Percentiles rank a stretch among this genome's conserved stretches.
phyloP scores from a whole-genome alignment of 2,797 vertebrate genomes.

The Etheostoma nigrum region DNA sequence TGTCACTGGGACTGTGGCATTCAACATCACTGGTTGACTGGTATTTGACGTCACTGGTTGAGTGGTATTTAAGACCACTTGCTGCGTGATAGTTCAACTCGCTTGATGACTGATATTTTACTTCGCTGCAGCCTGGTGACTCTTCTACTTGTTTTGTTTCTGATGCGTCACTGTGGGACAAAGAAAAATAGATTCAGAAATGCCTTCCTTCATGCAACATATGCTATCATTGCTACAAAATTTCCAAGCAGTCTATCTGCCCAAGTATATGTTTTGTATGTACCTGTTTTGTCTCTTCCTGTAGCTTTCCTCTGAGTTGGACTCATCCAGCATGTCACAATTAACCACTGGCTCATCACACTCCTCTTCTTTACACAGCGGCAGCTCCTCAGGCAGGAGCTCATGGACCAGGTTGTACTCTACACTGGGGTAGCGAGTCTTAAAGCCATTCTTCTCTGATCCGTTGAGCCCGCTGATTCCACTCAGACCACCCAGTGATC shows the following conservation, averaged over 20 bases:
- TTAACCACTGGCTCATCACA: constrained; percentile 83
- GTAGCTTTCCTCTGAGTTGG: constrained; percentile 87
- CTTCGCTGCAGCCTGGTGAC: constrained; percentile 86
- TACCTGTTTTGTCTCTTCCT: constrained; percentile 91
- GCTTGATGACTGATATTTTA: constrained; percentile 93
- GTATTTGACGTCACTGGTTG: constrained; percentile 72
- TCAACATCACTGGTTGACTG: constrained; percentile 72
- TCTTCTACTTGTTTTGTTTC: constrained; percentile 89
- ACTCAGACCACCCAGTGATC: constrained; percentile 76
- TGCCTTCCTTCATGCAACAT: neutral
- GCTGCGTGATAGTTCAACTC: constrained; percentile 91
- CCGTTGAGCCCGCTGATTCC: constrained; percentile 74
- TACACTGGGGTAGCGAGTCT: constrained; percentile 91
- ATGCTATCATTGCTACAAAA: neutral
- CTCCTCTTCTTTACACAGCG: constrained; percentile 72
- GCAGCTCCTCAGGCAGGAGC: constrained; percentile 88
- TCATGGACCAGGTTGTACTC: constrained; percentile 98
- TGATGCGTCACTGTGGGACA: constrained; percentile 84
- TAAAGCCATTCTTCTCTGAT: constrained; percentile 91
- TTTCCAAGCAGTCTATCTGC: neutral
- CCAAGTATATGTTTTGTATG: constrained; percentile 17
- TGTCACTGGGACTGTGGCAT: constrained; percentile 81
- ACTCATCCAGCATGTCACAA: constrained; percentile 86
- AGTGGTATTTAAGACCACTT: constrained; percentile 88
- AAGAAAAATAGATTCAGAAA: constrained; percentile 56